Percentiles rank a stretch among this genome's conserved stretches.
These are phyloP conservation scores for Colostygia pectinataria DNA, from an alignment of 2,888 invertebrate genomes.

Conservation along the genomic window DNA sequence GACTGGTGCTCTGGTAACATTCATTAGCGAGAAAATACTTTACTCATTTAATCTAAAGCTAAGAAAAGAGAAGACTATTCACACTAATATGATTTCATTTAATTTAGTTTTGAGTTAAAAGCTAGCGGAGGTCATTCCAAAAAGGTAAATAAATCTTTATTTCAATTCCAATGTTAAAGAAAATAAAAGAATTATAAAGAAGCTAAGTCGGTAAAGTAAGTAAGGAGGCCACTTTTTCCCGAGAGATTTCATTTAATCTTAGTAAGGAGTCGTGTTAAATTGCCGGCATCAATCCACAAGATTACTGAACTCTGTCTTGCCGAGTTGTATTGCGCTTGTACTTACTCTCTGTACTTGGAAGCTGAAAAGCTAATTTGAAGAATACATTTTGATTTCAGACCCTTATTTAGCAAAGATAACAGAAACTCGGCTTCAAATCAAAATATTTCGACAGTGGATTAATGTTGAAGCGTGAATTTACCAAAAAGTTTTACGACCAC, in stretches of 20 bases:
- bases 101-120: too few species aligned
- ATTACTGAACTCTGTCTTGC: conserved; percentile 51
- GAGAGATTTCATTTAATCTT: conserved; percentile 69
- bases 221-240: conserved; percentile 50
- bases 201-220: conserved; percentile 50
- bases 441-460: too few species aligned
- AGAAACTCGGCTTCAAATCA: too few species aligned
- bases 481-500: not conserved
- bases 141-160: not conserved
- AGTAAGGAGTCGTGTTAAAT: conserved; percentile 57
- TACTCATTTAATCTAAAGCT: too few species aligned
- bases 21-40: too few species aligned
- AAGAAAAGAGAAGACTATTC: too few species aligned
- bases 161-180: conserved; percentile 25
- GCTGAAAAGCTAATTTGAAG: conserved; percentile 11
- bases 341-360: conserved; percentile 5
- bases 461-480: not conserved
- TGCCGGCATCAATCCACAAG: conserved; percentile 63
- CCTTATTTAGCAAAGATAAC: too few species aligned
- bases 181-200: conserved; percentile 47
- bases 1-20: too few species aligned
- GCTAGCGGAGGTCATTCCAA: too few species aligned
- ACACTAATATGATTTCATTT: too few species aligned
- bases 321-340: conserved; percentile 27
- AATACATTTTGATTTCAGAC: conserved; percentile 8